A percentile compares a stretch with the other conserved stretches of the same genome.
Evolutionary conservation across 92 coral and sea anemone species (phyloP).

Genomic region (Heliopora coerulea): DNA sequence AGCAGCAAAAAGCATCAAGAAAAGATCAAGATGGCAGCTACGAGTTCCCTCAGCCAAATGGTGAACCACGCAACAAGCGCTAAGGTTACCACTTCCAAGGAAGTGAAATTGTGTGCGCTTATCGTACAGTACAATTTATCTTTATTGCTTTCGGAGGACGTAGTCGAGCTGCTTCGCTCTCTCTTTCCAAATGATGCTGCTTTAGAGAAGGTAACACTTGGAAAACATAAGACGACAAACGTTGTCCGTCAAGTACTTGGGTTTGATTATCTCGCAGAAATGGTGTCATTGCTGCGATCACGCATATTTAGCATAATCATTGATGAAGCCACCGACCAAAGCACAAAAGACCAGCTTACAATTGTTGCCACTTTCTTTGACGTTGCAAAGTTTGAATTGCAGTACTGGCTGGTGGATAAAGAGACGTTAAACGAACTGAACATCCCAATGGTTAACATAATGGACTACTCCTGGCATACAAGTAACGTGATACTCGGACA

Average conservation of each 20-base stretch:
- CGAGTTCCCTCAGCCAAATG: conserved; percentile 14
- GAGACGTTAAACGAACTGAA: conserved; percentile 13
- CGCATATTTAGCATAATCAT: no score
- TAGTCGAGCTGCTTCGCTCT: conserved; percentile 18
- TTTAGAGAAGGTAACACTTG: no score
- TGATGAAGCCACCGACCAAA: conserved; percentile 24
- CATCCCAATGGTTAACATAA: conserved; percentile 13
- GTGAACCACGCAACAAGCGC: no score
- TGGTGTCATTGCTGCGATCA: conserved; percentile 24
- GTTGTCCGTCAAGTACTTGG: no score
- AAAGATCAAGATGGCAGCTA: conserved; percentile 9
- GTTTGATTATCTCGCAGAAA: conserved; percentile 20
- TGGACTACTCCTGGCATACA: conserved; percentile 9
- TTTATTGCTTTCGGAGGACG: conserved; percentile 13
- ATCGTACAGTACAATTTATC: conserved; percentile 11
- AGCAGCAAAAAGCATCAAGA: conserved; percentile 22
- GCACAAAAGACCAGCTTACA: conserved; percentile 12
- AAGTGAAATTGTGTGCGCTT: conserved; percentile 17
- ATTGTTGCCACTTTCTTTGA: conserved; percentile 10
- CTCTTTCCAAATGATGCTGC: conserved; percentile 29
- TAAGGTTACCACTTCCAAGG: conserved; percentile 6
- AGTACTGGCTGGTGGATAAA: conserved; percentile 33
- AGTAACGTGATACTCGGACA: conserved; percentile 1
- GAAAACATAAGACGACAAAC: no score
- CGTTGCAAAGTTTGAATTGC: conserved; percentile 32